Conservation (phyloP, 2,113 vertebrate genomes). For the Antidorcas marsupialis region DNA sequence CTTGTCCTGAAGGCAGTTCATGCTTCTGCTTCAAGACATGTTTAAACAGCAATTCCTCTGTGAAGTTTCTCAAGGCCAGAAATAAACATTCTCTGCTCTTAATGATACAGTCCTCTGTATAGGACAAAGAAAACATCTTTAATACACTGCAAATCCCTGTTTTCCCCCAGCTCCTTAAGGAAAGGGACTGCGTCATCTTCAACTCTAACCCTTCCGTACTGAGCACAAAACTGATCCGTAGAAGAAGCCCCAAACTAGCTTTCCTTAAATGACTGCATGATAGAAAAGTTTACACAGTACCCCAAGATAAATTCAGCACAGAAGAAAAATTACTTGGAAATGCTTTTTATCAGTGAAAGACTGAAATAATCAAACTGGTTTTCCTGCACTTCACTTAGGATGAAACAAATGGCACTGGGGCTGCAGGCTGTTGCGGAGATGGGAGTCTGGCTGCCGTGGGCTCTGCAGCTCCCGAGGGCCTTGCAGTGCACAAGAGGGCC, state of each 20-base stretch:
- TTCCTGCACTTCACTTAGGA: neutral
- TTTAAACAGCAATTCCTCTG: neutral
- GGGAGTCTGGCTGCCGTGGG: neutral
- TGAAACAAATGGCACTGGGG: neutral
- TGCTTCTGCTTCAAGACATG: neutral
- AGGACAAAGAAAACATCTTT: neutral
- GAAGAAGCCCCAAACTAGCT: neutral
- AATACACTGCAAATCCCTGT: neutral
- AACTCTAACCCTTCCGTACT: neutral
- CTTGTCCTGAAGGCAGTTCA: neutral
- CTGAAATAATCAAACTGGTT: neutral
- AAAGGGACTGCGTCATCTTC: neutral
- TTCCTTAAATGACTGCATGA: neutral
- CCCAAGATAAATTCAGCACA: neutral
- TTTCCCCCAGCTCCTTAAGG: neutral
- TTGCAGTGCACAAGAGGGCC: accelerated
- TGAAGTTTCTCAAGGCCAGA: neutral
- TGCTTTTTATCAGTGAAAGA: neutral
- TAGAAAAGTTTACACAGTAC: neutral
- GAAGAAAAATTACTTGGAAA: neutral
- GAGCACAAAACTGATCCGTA: neutral
- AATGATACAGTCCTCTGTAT: neutral
- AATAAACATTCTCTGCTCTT: neutral
- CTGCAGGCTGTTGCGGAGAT: neutral
- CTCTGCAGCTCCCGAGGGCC: neutral